phyloP scores from a whole-genome alignment of 2,888 invertebrate genomes.

The Macrosoma leucophasiata region DNA sequence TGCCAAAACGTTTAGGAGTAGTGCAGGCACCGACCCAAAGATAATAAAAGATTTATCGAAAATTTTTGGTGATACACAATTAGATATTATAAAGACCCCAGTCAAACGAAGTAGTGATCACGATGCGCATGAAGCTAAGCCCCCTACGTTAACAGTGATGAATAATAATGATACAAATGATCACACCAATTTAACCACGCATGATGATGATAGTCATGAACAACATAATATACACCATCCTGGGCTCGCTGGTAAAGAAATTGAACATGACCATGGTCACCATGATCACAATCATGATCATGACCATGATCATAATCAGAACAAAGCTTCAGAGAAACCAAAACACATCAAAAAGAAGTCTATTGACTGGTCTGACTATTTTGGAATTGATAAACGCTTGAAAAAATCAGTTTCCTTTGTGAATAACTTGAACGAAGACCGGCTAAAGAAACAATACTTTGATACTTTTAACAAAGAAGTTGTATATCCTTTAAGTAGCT shows the following conservation, averaged over 20 bases:
- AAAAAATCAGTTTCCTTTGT: conserved; percentile 74
- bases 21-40: conserved; percentile 79
- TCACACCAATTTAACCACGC: conserved; percentile 32
- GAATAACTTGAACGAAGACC: conserved; percentile 59
- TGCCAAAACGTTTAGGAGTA: conserved; percentile 51
- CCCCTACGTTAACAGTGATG: conserved; percentile 46
- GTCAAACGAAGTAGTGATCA: conserved; percentile 72
- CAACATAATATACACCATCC: conserved; percentile 31
- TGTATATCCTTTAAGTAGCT: conserved; percentile 52
- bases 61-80: conserved; percentile 76
- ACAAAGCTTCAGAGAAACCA: conserved; percentile 53
- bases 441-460: conserved; percentile 59
- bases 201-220: conserved; percentile 52
- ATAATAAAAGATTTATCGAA: conserved; percentile 81
- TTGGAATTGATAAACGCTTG: conserved; percentile 87
- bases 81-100: conserved; percentile 60
- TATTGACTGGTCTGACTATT: conserved; percentile 91
- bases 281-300: conserved; percentile 27
- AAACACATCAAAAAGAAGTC: conserved; percentile 84
- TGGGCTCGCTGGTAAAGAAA: conserved; percentile 45
- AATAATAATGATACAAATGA: conserved; percentile 46
- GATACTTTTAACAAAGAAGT: conserved; percentile 65
- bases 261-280: conserved; percentile 26
- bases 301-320: conserved; percentile 26
- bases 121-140: conserved; percentile 52